Evolutionary conservation across 2,888 invertebrate genomes (phyloP).

Genomic region (Idaea aversata): DNA sequence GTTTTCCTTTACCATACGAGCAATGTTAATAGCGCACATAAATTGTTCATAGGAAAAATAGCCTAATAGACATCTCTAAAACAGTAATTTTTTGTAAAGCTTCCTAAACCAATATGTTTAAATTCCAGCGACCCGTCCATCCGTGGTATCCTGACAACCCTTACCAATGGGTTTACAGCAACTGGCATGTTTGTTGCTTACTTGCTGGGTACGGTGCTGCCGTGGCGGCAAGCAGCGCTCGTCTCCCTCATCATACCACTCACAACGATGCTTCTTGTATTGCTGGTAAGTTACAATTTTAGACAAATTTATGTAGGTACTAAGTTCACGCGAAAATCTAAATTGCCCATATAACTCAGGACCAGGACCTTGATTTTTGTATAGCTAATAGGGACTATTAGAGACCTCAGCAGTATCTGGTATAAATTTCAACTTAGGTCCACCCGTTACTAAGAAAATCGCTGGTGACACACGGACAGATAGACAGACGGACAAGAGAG

Average conservation of each 20-base stretch:
- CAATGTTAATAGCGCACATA: neutral
- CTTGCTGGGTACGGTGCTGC: slow-evolving; percentile 71
- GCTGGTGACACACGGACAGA: no score
- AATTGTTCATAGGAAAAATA: no score
- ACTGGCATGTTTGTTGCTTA: slow-evolving; percentile 77
- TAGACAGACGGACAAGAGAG: no score
- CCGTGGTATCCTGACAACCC: slow-evolving; percentile 76
- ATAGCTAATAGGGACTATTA: no score
- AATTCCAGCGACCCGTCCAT: slow-evolving; percentile 73
- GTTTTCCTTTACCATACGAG: neutral
- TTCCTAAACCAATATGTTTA: neutral
- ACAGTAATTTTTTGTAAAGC: no score
- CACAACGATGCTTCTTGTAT: slow-evolving; percentile 71
- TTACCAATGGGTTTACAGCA: slow-evolving; percentile 71
- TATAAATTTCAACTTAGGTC: no score
- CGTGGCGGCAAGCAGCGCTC: slow-evolving; percentile 78
- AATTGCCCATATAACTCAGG: no score
- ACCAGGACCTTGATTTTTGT: no score
- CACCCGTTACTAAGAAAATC: no score
- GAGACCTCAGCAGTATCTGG: no score
- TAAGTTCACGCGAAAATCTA: neutral
- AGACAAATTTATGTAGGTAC: neutral
- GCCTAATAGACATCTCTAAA: no score
- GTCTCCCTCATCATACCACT: slow-evolving; percentile 73
- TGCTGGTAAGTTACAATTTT: slow-evolving; percentile 65